These are phyloP conservation scores for Wasmannia auropunctata DNA, from an alignment of 1,140 invertebrate genomes.

Conservation along the genomic window DNA sequence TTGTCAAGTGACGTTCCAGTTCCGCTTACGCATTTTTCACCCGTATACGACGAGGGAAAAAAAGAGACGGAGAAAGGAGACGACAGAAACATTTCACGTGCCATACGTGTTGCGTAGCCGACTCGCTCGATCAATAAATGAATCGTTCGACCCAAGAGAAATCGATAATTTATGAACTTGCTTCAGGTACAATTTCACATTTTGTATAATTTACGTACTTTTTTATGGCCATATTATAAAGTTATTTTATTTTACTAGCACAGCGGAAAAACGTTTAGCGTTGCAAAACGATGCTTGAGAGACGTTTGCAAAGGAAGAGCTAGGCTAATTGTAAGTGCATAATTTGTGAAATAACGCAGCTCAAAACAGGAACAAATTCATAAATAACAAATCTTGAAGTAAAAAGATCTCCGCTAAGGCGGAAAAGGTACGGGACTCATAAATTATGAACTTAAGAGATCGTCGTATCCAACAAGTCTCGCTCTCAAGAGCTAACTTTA, in stretches of 20 bases:
- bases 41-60: neutral
- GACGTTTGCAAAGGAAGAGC: neutral
- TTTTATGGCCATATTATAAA: neutral
- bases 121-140: conserved; percentile 51
- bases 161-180: neutral
- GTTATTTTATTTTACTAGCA: neutral
- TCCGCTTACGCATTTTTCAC: conserved; percentile 42
- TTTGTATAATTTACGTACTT: neutral
- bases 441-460: neutral
- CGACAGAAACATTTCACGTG: conserved; percentile 55
- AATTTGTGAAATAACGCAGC: neutral
- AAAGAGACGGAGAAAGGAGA: neutral
- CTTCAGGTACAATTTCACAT: neutral
- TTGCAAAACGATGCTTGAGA: neutral
- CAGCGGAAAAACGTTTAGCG: neutral
- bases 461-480: neutral
- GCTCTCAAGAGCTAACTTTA: neutral
- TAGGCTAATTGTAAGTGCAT: neutral
- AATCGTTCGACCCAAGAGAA: neutral
- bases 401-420: neutral
- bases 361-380: neutral
- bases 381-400: neutral
- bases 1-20: conserved; percentile 35
- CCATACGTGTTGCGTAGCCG: conserved; percentile 60
- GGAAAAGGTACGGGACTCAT: neutral